phyloP scores from a whole-genome alignment of 2,113 vertebrate species.

The Sphyrna mokarran region DNA sequence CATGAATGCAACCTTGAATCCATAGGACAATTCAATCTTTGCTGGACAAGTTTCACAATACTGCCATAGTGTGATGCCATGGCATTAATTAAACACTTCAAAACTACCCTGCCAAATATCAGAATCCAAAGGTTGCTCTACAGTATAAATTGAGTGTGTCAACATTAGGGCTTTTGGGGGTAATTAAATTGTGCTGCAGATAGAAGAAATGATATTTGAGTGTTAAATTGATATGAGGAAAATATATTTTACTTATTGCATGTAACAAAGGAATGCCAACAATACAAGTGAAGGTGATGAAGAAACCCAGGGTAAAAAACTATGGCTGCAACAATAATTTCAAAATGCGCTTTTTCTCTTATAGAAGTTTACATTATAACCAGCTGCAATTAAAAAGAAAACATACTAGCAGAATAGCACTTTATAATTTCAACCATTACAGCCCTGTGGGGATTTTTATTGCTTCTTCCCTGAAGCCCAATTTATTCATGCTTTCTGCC shows the following conservation, averaged over 20 bases:
- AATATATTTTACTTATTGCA: background rate
- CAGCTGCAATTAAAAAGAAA: background rate
- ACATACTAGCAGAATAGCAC: background rate
- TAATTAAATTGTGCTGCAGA: background rate
- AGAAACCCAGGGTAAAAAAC: background rate
- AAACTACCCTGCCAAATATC: background rate
- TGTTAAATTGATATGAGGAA: background rate
- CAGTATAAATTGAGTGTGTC: background rate
- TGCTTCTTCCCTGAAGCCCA: background rate
- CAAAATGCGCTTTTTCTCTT: background rate
- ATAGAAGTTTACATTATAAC: background rate
- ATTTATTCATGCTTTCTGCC: background rate
- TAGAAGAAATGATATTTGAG: background rate
- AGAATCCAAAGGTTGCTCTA: background rate
- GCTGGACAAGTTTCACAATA: background rate
- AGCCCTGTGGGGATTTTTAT: background rate
- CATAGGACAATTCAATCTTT: background rate
- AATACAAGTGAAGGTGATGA: background rate
- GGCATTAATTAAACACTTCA: background rate
- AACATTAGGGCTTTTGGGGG: background rate
- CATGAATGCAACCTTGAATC: background rate
- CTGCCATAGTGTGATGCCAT: background rate
- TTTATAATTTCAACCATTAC: constrained; percentile 13
- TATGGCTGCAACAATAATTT: background rate
- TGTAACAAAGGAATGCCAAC: background rate